Conservation (phyloP, 2,888 invertebrate genomes). For the Gonocerus acuteangulatus region DNA sequence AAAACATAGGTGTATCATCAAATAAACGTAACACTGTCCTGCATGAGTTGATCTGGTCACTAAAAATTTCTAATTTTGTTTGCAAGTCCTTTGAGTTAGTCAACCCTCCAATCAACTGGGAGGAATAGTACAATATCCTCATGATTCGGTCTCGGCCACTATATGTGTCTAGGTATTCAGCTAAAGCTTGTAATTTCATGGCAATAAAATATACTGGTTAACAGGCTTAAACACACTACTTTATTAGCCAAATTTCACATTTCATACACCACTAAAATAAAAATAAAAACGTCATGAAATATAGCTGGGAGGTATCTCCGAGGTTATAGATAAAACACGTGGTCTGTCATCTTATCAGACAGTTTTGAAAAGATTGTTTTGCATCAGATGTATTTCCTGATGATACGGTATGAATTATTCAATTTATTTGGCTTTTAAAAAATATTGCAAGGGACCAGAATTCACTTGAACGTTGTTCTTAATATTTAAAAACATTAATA, state of each 20-base stretch:
- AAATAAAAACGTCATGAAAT: neutral
- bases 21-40: constrained; percentile 71
- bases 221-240: too few species aligned
- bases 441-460: too few species aligned
- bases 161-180: constrained; percentile 56
- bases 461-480: too few species aligned
- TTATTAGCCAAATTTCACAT: neutral
- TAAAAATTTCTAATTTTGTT: constrained; percentile 53
- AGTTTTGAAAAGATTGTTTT: too few species aligned
- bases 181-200: constrained; percentile 16
- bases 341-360: too few species aligned
- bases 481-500: too few species aligned
- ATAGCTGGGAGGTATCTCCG: too few species aligned
- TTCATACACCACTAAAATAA: neutral
- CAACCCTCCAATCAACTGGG: constrained; percentile 62
- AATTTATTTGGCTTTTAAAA: too few species aligned
- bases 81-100: constrained; percentile 51
- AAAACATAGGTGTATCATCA: constrained; percentile 76
- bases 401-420: too few species aligned
- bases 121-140: constrained; percentile 66
- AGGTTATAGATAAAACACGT: too few species aligned
- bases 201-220: neutral
- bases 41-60: constrained; percentile 65
- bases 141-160: constrained; percentile 79
- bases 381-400: too few species aligned